Evolutionary conservation across 2,888 invertebrate species (phyloP).

Genomic region (Polydesmus complanatus): DNA sequence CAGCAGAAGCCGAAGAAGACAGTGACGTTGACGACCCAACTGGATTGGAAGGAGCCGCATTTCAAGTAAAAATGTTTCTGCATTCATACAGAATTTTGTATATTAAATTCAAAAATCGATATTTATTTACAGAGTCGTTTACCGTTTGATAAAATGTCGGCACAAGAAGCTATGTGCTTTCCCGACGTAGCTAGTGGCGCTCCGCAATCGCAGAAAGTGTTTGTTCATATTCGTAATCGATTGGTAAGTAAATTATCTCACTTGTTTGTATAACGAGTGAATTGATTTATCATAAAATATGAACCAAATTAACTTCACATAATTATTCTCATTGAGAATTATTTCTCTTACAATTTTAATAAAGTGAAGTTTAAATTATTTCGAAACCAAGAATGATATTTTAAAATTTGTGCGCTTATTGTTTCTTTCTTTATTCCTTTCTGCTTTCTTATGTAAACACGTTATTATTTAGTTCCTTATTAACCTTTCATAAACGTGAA

Average conservation of each 20-base stretch:
- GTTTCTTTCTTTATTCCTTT: no score
- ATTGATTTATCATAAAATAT: no score
- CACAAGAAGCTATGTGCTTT: slow-evolving; percentile 83
- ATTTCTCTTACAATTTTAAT: no score
- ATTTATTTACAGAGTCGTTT: slow-evolving; percentile 53
- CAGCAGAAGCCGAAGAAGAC: slow-evolving; percentile 30
- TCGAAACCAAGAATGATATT: no score
- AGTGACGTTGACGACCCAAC: slow-evolving; percentile 42
- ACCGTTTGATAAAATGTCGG: slow-evolving; percentile 87
- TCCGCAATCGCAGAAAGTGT: slow-evolving; percentile 68
- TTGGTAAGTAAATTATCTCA: slow-evolving; percentile 38
- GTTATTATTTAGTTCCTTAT: no score
- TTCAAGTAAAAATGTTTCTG: slow-evolving; percentile 35
- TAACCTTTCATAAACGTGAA: no score
- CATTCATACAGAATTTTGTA: background rate
- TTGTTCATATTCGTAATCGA: slow-evolving; percentile 79
- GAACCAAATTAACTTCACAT: no score
- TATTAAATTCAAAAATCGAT: background rate
- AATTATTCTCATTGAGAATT: no score
- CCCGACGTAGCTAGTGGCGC: slow-evolving; percentile 76
- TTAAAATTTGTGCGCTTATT: no score
- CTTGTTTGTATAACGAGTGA: background rate
- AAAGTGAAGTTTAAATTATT: no score
- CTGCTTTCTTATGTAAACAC: no score
- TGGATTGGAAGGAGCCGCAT: slow-evolving; percentile 78